Evolutionary conservation across 2,888 invertebrate genomes (phyloP), one percentile per base, ranked within the genome.

Genomic region (Tetrapedia diversipes): DNA sequence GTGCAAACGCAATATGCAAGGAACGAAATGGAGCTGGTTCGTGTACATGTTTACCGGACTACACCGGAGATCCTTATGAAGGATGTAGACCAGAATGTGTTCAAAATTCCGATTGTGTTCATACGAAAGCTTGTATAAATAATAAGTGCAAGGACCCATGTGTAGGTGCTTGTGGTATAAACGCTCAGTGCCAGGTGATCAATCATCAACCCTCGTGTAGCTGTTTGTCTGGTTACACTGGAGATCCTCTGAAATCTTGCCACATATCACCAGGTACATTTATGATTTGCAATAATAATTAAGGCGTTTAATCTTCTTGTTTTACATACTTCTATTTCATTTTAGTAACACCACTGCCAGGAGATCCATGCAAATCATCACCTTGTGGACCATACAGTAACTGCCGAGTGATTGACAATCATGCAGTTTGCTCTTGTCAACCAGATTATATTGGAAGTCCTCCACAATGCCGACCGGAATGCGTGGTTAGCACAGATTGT

Each of bases 31-130:
- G 95, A 84, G 95, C 95, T 69, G 97, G 97, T 56, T 96, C 97
- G 77, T 97, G 97, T 91, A 93, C 94, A 79, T 97, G 97, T 92
- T 92, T 96, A 80, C 94, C 95, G 71, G 96, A 96, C 87, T 97
- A 96, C 91, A 95, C 95, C 87, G 97, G 97, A 63, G 97, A 97
- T 92, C 97, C 97, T 1, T 97, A 97, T 87, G 93, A 95, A 51
- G 96, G 96, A 88, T 97, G 97, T 91, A 94, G 96, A 89, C 97
- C 97, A 32, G 97, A 97, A 93, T 97, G 97, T 91, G 95, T 97
- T n/a, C 94, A 96, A 84, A 97, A 97, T 91, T 95, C 96, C 10
- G 97, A 98, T 87, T 98, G 97, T 92, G 93, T 95, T 7, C 94
- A 94, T 87, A 94, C 95, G 82, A 95, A 94, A 92, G 95, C 97